phyloP scores from a whole-genome alignment of 2,888 invertebrate genomes.

The Ophion obscuratus region DNA sequence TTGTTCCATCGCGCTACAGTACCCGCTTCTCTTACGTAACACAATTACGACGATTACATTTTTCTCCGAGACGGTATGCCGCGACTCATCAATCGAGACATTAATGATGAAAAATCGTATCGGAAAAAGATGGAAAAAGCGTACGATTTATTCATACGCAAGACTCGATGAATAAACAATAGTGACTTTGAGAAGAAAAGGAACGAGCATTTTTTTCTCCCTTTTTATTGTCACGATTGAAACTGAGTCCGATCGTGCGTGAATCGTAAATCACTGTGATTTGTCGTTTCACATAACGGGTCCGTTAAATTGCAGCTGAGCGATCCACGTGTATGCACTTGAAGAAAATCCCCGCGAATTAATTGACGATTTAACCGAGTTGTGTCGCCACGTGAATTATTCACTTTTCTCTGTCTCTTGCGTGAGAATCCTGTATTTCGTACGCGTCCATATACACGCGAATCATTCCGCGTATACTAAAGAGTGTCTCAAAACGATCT shows the following conservation, averaged over 20 bases:
- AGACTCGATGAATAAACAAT: conserved; percentile 56
- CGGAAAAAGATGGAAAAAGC: conserved; percentile 17
- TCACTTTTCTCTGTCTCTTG: neutral
- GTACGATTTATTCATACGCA: conserved; percentile 46
- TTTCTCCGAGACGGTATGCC: neutral
- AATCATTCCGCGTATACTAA: neutral
- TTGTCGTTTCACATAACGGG: conserved; percentile 56
- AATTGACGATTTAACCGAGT: conserved; percentile 15
- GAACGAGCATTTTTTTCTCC: neutral
- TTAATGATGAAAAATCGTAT: conserved; percentile 25
- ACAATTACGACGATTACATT: conserved; percentile 7
- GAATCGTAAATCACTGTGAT: conserved; percentile 56
- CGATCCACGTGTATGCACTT: neutral
- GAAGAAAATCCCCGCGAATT: conserved; percentile 34
- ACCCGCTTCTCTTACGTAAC: conserved; percentile 7
- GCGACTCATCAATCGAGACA: neutral
- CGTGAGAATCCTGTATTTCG: neutral
- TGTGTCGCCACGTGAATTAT: conserved; percentile 19
- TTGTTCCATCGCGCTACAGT: neutral
- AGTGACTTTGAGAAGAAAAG: neutral
- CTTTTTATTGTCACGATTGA: conserved; percentile 33
- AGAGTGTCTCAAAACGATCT: no score
- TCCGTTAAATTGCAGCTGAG: conserved; percentile 37
- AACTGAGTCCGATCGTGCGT: conserved; percentile 13
- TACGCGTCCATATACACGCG: neutral